A percentile compares a stretch with the other conserved stretches of the same genome.
Conservation (phyloP, 2,797 vertebrate species). For the Myiotriccus ornatus region DNA sequence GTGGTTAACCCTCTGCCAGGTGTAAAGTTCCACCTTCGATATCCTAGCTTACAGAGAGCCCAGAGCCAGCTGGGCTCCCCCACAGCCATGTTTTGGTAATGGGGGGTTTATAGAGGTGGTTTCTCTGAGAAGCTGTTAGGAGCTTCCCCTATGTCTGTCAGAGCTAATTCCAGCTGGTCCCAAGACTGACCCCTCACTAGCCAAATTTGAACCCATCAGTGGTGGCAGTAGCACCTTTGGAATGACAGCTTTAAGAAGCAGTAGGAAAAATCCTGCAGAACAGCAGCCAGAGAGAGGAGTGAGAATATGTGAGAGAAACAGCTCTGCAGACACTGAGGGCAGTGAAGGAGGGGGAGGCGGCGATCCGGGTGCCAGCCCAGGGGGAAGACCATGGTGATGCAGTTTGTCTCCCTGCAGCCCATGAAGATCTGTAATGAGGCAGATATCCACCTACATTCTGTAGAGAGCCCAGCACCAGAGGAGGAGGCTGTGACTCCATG, state of each 20-base stretch:
- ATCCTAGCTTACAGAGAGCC: no score
- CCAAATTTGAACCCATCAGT: not conserved
- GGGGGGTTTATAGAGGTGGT: accelerated
- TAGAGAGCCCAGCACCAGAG: not conserved
- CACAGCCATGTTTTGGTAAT: not conserved
- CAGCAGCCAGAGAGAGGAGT: not conserved
- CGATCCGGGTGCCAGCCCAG: not conserved
- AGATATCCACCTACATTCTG: not conserved
- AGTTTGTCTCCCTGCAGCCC: not conserved
- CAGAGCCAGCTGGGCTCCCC: no score
- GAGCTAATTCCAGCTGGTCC: accelerated
- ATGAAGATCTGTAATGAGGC: not conserved
- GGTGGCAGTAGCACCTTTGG: accelerated
- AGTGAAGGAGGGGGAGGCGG: not conserved
- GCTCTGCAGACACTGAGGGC: not conserved
- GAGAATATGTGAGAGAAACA: not conserved
- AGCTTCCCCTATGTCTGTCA: not conserved
- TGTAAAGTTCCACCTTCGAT: no score
- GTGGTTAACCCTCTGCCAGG: no score
- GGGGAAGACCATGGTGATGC: not conserved
- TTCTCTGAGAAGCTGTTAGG: not conserved
- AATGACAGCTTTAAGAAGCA: not conserved
- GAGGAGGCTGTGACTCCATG: not conserved
- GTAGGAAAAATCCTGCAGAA: not conserved
- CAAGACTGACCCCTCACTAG: not conserved